Base-by-base conservation (phyloP, 2,888 invertebrate genomes). In the Diloba caeruleocephala region DNA sequence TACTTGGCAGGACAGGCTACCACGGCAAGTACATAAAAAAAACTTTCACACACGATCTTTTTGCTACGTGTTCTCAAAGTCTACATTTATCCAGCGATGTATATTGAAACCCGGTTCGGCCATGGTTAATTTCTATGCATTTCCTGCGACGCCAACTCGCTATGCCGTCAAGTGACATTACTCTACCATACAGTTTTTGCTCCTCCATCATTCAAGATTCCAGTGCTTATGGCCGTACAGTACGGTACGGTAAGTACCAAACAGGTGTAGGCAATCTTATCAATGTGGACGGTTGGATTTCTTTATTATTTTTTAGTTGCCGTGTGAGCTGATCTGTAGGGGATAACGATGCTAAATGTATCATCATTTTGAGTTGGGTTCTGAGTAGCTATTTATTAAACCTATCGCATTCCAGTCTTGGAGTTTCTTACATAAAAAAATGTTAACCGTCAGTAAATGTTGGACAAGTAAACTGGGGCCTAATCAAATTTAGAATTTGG, bases 201-300 rank as follows among this genome's bases (percentile, higher is more conserved):
- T 14, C 37, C 34, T 25, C n/a, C 45, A 36, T 53, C 60, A 67
- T 70, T 71, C 60, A 64, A 25, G 44, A 58, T 51, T 66, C 62
- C 52, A 53, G 36, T 45, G 53, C 31, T 44, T 25, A 52, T 55
- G 45, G 33, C 46, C 48, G n/a, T n/a, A n/a, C n/a, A n/a, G n/a
- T n/a, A n/a, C n/a, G n/a, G n/a, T n/a, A n/a, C 33, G 31, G 50
- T 23, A 23, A 33, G 19, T 3, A 21, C 21, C 37, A 38, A 43
- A 50, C 64, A 56, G 61, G 58, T 61, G 51, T 56, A 28, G 32
- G 26, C 33, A 53, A 61, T 59, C 28, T 52, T 37, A 42, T 61
- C 36, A 23, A 41, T 61, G 45, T 37, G 37, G 28, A 25, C 14
- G 28, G 37, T 33, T 38, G 14, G 15, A 12, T 62, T 59, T 53